Base-by-base conservation (phyloP, 2,888 invertebrate genomes). In the Monoplex corrugatus region DNA sequence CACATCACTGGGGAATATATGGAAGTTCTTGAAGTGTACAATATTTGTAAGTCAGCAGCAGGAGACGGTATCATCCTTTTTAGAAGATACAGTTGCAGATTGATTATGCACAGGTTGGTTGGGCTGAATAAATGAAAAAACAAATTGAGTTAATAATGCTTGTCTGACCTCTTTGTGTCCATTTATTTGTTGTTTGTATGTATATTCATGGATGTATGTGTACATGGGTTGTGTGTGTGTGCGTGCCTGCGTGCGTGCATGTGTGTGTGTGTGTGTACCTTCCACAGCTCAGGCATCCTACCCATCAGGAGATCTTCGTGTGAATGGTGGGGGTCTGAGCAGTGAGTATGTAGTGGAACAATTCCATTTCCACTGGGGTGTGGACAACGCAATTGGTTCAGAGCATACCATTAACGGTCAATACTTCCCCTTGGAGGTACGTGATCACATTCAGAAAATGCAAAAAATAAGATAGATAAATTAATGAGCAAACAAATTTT, bases 361-460 rank as follows among this genome's bases (percentile, higher is more conserved):
- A 75, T 88, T 94, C 82, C 92, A 93, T 84, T 93, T 94, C 86
- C 94, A 94, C 88, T 94, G 93, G 93, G 93, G 93, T 35, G 84
- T 75, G n/a, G 88, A 90, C 78, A 91, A 93, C 80, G 86, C 86
- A 16, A 50, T 89, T 35, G 94, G 94, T 0, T 92, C 94, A 10
- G 94, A 94, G 86, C 94, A 94, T 84, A 89, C 90, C 13, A 83
- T 94, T 1, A 91, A 94, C 78, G 91, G 92, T 19, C 78, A 87
- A 13, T 72, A 84, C 10, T 92, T 88, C 63, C 93, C 93, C 0
- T 89, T 94, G 83, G 93, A 94, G 93, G 93, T 93, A 23, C 82
- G 89, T 28, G 1, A 6, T 44, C 75, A n/a, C n/a, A n/a, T n/a
- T n/a, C n/a, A 35, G 38, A 13, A 1, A 32, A 44, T n/a, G 32